Evolutionary conservation across 2,888 invertebrate genomes (phyloP).

Genomic region (Polydrusus pterygomalis): DNA sequence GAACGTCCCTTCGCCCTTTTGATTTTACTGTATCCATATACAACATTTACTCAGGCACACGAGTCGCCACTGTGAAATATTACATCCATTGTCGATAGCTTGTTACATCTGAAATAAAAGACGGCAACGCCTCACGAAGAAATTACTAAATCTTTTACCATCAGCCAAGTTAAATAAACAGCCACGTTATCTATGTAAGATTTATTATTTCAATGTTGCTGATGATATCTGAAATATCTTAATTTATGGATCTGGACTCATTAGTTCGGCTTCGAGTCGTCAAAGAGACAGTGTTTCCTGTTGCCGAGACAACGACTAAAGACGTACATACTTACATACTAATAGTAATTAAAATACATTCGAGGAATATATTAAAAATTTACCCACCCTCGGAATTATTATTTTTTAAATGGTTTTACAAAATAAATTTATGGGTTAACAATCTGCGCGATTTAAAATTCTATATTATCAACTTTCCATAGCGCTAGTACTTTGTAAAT

Average conservation of each 20-base stretch:
- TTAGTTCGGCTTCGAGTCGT: conserved; percentile 45
- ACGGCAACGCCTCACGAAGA: conserved; percentile 7
- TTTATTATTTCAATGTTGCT: conserved; percentile 47
- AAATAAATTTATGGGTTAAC: too few species aligned
- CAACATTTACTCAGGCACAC: too few species aligned
- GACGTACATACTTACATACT: conserved; percentile 22
- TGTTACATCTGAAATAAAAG: conserved; percentile 5
- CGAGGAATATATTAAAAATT: conserved; percentile 7
- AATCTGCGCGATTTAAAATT: too few species aligned
- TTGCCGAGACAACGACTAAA: conserved; percentile 29
- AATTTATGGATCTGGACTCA: conserved; percentile 52
- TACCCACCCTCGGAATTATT: background rate
- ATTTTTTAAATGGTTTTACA: background rate
- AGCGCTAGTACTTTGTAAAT: too few species aligned
- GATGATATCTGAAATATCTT: conserved; percentile 51
- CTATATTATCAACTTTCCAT: too few species aligned
- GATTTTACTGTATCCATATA: too few species aligned
- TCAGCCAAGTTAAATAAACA: conserved; percentile 37
- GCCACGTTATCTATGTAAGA: conserved; percentile 42
- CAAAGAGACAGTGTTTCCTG: conserved; percentile 45
- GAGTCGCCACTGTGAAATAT: too few species aligned
- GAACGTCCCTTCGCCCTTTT: too few species aligned
- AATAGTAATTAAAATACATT: conserved; percentile 29
- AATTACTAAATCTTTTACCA: conserved; percentile 26
- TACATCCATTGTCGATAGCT: background rate